phyloP scores from a whole-genome alignment of 2,113 vertebrate genomes.

The Hemiscyllium ocellatum region DNA sequence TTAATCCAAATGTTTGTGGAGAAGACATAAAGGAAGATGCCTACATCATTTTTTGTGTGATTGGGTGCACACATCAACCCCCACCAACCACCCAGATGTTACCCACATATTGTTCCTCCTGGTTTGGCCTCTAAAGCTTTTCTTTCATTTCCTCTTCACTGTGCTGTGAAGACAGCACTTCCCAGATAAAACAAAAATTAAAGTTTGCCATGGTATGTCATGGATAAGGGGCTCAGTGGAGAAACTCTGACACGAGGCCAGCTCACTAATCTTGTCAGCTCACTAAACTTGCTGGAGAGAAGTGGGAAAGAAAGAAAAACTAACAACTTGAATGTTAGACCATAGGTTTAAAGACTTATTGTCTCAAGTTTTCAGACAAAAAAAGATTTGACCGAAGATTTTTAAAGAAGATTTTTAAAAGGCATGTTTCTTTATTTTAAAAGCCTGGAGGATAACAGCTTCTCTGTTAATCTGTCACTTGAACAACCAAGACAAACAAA shows the following conservation, averaged over 20 bases:
- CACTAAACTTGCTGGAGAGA: background rate
- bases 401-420: conserved; percentile 9
- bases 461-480: background rate
- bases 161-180: background rate
- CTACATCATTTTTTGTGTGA: too few species aligned
- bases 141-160: background rate
- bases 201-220: background rate
- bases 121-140: too few species aligned
- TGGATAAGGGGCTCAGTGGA: background rate
- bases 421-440: background rate
- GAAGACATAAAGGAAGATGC: too few species aligned
- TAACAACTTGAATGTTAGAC: background rate
- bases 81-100: too few species aligned
- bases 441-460: background rate
- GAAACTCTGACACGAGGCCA: background rate
- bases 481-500: background rate
- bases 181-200: background rate
- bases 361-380: background rate
- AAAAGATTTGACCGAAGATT: background rate
- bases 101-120: too few species aligned
- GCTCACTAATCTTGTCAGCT: background rate
- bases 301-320: background rate
- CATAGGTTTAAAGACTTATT: background rate
- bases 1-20: too few species aligned
- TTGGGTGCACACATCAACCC: too few species aligned